Conservation (phyloP, 2,888 invertebrate species). For the Acronicta leporina region DNA sequence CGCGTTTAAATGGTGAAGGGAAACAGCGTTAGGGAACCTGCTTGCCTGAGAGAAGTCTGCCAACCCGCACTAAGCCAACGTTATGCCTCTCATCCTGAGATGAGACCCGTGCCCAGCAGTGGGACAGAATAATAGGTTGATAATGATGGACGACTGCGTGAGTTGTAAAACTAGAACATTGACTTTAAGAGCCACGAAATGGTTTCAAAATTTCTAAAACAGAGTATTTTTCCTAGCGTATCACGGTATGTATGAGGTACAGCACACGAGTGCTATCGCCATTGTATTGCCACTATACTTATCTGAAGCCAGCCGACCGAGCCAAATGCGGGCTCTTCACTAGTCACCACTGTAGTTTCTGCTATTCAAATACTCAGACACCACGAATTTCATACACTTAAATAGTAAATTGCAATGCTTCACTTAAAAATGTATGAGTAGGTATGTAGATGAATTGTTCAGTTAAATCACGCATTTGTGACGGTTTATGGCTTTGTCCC, state of each 20-base stretch:
- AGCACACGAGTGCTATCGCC: constrained; percentile 52
- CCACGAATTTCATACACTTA: constrained; percentile 47
- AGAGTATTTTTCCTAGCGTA: constrained; percentile 55
- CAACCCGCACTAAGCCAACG: too few species aligned
- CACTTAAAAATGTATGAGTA: constrained; percentile 26
- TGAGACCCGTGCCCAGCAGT: too few species aligned
- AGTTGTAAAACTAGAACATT: too few species aligned
- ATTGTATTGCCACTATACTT: constrained; percentile 63
- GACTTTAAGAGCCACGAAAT: too few species aligned
- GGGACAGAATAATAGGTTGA: too few species aligned
- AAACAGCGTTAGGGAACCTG: too few species aligned
- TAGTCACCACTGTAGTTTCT: constrained; percentile 53
- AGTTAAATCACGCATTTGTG: neutral
- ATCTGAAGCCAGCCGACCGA: constrained; percentile 67
- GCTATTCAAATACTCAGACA: constrained; percentile 57
- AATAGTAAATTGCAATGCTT: constrained; percentile 45
- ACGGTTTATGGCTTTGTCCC: neutral
- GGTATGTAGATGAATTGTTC: constrained; percentile 9
- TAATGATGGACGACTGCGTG: too few species aligned
- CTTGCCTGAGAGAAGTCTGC: too few species aligned
- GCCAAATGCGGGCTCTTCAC: constrained; percentile 71
- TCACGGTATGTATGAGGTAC: constrained; percentile 35
- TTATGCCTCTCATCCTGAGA: too few species aligned
- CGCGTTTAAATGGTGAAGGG: too few species aligned
- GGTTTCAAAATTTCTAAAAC: constrained; percentile 9